Conservation (phyloP, 2,888 invertebrate species). For the Cantharis flavilabris region DNA sequence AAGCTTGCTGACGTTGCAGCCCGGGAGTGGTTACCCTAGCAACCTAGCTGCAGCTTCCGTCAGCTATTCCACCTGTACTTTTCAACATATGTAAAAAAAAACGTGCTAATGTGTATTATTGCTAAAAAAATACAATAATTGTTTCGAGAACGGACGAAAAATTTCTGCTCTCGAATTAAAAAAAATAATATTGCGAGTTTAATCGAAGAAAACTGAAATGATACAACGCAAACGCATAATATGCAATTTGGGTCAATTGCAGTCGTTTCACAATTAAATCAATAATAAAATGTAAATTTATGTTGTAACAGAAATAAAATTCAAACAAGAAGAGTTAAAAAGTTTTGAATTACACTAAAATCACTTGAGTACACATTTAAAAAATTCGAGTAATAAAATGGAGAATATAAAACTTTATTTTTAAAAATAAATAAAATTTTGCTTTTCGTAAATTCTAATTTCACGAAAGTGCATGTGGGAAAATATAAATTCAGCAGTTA, state of each 20-base stretch:
- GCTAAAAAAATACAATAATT: neutral
- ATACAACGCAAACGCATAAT: neutral
- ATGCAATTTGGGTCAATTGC: neutral
- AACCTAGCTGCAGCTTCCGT: constrained; percentile 31
- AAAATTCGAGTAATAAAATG: neutral
- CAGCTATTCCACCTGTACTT: constrained; percentile 23
- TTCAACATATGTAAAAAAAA: constrained; percentile 17
- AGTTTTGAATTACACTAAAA: neutral
- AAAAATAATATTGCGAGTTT: too few species aligned
- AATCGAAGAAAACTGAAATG: neutral
- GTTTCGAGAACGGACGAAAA: neutral
- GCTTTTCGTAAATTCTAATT: neutral
- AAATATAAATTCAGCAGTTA: neutral
- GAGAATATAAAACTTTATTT: neutral
- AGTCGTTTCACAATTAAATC: neutral
- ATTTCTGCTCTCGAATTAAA: too few species aligned
- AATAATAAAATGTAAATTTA: neutral
- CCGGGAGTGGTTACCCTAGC: constrained; percentile 34
- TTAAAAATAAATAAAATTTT: neutral
- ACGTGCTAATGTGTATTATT: neutral
- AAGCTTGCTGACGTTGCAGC: constrained; percentile 29
- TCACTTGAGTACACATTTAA: neutral
- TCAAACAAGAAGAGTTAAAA: neutral
- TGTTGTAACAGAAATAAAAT: neutral
- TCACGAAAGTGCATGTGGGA: neutral